Base-by-base conservation (phyloP, 1,140 invertebrate genomes). In the Pseudomyrmex gracilis region DNA sequence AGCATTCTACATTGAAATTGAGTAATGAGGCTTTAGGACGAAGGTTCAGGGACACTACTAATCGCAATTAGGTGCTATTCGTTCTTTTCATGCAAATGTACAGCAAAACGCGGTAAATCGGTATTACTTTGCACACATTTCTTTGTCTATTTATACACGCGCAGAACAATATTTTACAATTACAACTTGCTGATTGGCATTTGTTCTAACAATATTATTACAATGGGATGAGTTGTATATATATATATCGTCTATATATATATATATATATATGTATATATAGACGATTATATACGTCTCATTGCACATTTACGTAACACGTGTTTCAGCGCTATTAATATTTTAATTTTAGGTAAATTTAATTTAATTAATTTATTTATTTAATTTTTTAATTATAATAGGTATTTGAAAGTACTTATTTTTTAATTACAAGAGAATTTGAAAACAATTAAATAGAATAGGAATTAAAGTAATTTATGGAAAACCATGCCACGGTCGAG, bases 1-100 rank as follows among this genome's bases (percentile, higher is more conserved):
- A 92, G 91, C 89, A 92, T 93, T 93, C 92, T 92, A 93, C 88
- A 92, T 93, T 92, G 92, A 93, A 93, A 93, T 93, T 92, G 91
- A 92, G 92, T 89, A 73, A 76, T 91, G 88, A 89, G 84, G 82
- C 90, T 86, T 71, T 84, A 91, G 85, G 70, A 87, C 77, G 68
- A 92, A 93, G 92, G 92, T 93, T 93, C 92, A 93, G 92, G 92
- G 92, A 92, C 86, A 74, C 76, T 85, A 66, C 53, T 34, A 34
- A 82, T 77, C 83, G 55, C 73, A 80, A 66, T 78, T 67, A 77
- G 34, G 58, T 77, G 15, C 2, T 34, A 34, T 34, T 34, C 5
- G 7, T 34, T 34, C 34, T 34, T 34, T 34, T 57, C 55, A 17
- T 67, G 47, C 43, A n/a, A 58, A 58, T 13, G 53, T 45, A 57